A percentile compares a stretch with the other conserved stretches of the same genome.
phyloP scores from a whole-genome alignment of 1,140 invertebrate species.

The Atopsyche davidsoni region DNA sequence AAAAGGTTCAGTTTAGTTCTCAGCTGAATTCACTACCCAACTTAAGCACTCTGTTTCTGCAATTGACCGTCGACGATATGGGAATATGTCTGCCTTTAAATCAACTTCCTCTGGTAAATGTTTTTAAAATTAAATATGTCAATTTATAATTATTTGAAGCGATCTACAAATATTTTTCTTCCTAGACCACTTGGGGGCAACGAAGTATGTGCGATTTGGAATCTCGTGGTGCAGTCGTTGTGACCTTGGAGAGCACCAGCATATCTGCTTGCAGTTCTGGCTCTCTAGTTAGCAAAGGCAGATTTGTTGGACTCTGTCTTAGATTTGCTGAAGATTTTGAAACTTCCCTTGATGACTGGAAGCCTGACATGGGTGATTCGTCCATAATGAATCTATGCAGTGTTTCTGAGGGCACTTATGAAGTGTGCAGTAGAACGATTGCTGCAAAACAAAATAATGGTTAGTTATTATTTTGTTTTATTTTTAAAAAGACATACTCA shows the following conservation, averaged over 20 bases:
- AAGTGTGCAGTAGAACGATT: slow-evolving; percentile 89
- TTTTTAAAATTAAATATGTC: not conserved
- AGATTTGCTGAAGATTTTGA: slow-evolving; percentile 96
- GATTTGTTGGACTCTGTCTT: slow-evolving; percentile 82
- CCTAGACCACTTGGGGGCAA: slow-evolving; percentile 55
- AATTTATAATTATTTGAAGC: slow-evolving; percentile 8
- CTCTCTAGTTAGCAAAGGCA: slow-evolving; percentile 68
- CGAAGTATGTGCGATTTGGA: slow-evolving; percentile 69
- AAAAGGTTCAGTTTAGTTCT: slow-evolving; percentile 65
- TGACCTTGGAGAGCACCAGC: slow-evolving; percentile 90
- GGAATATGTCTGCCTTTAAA: slow-evolving; percentile 92
- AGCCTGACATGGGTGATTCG: slow-evolving; percentile 78
- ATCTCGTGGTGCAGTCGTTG: slow-evolving; percentile 82
- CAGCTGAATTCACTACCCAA: slow-evolving; percentile 62
- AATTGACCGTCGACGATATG: slow-evolving; percentile 93
- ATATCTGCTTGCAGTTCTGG: slow-evolving; percentile 85
- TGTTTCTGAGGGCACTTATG: slow-evolving; percentile 96
- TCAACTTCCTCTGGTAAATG: slow-evolving; percentile 56
- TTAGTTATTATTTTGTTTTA: slow-evolving; percentile 30
- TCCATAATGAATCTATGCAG: slow-evolving; percentile 91
- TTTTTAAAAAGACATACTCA: slow-evolving; percentile 2
- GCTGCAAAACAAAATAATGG: slow-evolving; percentile 65
- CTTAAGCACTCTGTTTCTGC: slow-evolving; percentile 86
- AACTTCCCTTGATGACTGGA: slow-evolving; percentile 94
- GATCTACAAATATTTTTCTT: slow-evolving; percentile 4